A percentile compares a stretch with the other conserved stretches of the same genome.
Evolutionary conservation across 2,888 invertebrate genomes (phyloP).

Genomic region (Diadromus collaris): DNA sequence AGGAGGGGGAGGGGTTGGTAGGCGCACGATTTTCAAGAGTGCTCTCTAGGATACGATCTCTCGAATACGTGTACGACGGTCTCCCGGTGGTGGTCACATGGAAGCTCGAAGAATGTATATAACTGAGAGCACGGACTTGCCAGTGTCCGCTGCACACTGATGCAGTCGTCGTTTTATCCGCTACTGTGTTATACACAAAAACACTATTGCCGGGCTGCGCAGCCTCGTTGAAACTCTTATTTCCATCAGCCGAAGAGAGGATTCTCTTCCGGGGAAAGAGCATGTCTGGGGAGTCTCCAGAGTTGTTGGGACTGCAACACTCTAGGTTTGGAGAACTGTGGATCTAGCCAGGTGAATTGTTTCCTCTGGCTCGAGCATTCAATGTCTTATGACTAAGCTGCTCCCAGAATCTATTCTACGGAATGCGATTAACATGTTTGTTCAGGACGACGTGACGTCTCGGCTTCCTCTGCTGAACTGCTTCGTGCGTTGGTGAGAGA

Average conservation of each 20-base stretch:
- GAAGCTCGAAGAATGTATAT: constrained; percentile 48
- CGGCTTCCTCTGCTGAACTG: no score
- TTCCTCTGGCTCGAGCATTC: constrained; percentile 37
- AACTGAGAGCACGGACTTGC: constrained; percentile 12
- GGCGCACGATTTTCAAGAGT: constrained; percentile 67
- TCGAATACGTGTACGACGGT: constrained; percentile 59
- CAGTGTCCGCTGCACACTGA: constrained; percentile 14
- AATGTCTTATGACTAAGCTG: constrained; percentile 19
- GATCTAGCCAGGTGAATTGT: constrained; percentile 36
- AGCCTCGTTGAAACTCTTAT: constrained; percentile 52
- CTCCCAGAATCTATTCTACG: neutral
- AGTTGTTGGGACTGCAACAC: constrained; percentile 36
- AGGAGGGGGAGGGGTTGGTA: constrained; percentile 52
- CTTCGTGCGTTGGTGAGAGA: no score
- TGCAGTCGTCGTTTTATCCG: constrained; percentile 17
- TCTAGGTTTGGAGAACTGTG: neutral
- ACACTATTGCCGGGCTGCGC: constrained; percentile 5
- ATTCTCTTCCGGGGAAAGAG: constrained; percentile 42
- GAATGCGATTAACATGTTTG: neutral
- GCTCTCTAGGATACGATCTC: constrained; percentile 63
- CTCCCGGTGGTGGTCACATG: constrained; percentile 57
- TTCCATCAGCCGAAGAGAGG: constrained; percentile 46
- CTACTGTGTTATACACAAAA: constrained; percentile 5
- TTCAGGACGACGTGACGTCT: no score
- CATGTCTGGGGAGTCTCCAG: constrained; percentile 49